Conservation (phyloP, 2,888 invertebrate genomes). For the Athalia rosae region DNA sequence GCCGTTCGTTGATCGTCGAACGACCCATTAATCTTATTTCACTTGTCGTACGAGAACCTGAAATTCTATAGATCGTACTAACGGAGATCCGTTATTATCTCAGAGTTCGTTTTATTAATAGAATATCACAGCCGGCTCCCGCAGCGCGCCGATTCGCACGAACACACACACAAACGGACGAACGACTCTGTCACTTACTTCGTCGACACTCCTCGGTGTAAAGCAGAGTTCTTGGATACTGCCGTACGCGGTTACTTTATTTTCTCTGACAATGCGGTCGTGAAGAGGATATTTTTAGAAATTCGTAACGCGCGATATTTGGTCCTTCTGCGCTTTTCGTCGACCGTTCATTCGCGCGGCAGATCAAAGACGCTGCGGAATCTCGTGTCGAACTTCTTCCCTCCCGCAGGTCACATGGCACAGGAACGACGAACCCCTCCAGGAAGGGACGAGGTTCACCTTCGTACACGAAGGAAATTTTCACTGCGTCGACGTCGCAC, state of each 20-base stretch:
- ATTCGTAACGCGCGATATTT: conserved; percentile 32
- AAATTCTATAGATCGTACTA: background rate
- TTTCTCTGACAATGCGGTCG: conserved; percentile 40
- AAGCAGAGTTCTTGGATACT: conserved; percentile 8
- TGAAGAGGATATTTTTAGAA: conserved; percentile 30
- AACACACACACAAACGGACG: background rate
- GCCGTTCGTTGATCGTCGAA: background rate
- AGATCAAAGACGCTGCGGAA: background rate
- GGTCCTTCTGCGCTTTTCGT: conserved; percentile 20
- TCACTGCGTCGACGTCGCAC: conserved; percentile 88
- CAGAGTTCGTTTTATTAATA: conserved; percentile 31
- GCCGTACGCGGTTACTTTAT: background rate
- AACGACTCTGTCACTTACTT: conserved; percentile 35
- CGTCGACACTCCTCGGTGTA: conserved; percentile 18
- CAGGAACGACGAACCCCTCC: conserved; percentile 86
- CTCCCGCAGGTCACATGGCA: conserved; percentile 87
- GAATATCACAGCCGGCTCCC: conserved; percentile 40
- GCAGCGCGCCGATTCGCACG: conserved; percentile 34
- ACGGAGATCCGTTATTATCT: conserved; percentile 37
- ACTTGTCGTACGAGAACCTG: background rate
- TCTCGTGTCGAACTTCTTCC: background rate
- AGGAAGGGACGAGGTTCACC: conserved; percentile 84
- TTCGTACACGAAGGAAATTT: conserved; percentile 90
- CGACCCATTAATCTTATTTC: conserved; percentile 11
- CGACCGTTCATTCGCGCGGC: conserved; percentile 9